Conservation (phyloP, 2,113 vertebrate genomes). For the Trematocara unimaculatum region DNA sequence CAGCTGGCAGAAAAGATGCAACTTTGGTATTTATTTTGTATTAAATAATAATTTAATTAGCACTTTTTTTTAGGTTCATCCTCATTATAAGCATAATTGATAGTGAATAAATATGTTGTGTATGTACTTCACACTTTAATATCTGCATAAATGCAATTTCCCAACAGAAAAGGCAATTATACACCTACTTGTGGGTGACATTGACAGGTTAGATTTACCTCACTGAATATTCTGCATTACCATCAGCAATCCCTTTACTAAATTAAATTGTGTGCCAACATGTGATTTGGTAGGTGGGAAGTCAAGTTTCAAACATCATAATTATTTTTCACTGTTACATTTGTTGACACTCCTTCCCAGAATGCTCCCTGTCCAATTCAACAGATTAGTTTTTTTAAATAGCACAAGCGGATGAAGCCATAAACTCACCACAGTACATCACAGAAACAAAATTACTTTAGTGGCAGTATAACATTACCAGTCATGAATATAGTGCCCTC, state of each 20-base stretch:
- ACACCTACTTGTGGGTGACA: neutral
- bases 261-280: neutral
- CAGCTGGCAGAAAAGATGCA: neutral
- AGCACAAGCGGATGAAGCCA: neutral
- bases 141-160: neutral
- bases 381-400: neutral
- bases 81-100: neutral
- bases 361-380: neutral
- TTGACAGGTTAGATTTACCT: neutral
- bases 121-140: neutral
- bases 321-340: neutral
- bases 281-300: neutral
- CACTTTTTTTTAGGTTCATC: neutral
- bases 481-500: neutral
- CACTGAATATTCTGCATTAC: neutral
- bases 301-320: neutral
- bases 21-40: neutral
- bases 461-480: neutral
- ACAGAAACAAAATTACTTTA: neutral
- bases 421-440: neutral
- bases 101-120: neutral
- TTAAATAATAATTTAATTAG: neutral
- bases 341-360: neutral
- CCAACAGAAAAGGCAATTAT: neutral
- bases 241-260: neutral